Base-by-base conservation (phyloP, 2,888 invertebrate species). In the Stenichneumon culpator region DNA sequence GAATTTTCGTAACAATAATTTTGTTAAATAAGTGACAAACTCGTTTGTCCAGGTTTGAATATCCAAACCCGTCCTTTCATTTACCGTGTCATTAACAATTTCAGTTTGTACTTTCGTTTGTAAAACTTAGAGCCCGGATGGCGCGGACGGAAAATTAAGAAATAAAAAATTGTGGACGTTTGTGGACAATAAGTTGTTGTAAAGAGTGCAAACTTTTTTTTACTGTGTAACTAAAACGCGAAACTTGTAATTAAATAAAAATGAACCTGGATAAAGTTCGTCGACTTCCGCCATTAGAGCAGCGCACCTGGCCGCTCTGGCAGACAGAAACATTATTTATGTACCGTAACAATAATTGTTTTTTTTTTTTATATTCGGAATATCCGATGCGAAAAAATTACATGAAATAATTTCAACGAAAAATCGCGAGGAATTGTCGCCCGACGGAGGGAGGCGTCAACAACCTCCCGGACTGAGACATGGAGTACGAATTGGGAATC, bases 221-320 rank as follows among this genome's bases (percentile, higher is more conserved):
- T n/a, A n/a, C n/a, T n/a, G n/a, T n/a, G n/a, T n/a, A 28, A 28
- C 28, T 5, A 28, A 28, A 28, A 5, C 28, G 5, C 28, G 28
- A 28, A 28, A 28, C 0, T 28, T 28, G 3, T 28, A 5, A 28
- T 28, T 28, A 1, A 28, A 28, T 5, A 28, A 28, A 77, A 67
- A 65, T 25, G 4, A 87, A 93, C 93, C 93, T 92, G 93, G 93
- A 86, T 93, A 90, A 19, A 93, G 90, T 84, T 93, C 90, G 67
- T 93, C 93, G n/a, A 92, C 91, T 86, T 93, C 93, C 1, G 91
- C 91, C 93, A 93, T 93, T 32, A 93, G 88, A 83, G 93, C 93
- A 47, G 93, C 92, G 72, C 90, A 92, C 72, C 91, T 90, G 4
- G 93, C 92, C 78, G 91, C 89, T 83, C 93, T 91, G 16, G 90